phyloP scores from a whole-genome alignment of 2,113 vertebrate genomes.

The Promerops cafer region DNA sequence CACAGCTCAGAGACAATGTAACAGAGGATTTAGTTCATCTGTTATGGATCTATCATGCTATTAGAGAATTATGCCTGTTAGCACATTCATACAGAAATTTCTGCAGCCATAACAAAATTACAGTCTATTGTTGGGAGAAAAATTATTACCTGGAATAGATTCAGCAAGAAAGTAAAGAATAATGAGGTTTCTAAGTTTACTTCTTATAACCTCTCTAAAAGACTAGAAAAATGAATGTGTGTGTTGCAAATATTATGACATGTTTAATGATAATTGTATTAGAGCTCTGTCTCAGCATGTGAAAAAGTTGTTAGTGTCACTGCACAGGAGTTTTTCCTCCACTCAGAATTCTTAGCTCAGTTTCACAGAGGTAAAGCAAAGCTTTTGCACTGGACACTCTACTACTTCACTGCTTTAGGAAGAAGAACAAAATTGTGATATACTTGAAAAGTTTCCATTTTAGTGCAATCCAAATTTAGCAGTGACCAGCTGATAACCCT shows the following conservation, averaged over 20 bases:
- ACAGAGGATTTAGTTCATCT: not conserved
- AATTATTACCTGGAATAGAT: not conserved
- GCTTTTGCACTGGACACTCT: not conserved
- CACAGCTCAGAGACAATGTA: not conserved
- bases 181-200: not conserved
- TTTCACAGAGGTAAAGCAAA: not conserved
- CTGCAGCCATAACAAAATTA: not conserved
- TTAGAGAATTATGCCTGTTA: not conserved
- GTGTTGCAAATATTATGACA: not conserved
- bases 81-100: not conserved
- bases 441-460: not conserved
- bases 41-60: not conserved
- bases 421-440: not conserved
- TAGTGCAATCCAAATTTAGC: not conserved
- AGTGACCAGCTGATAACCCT: not conserved
- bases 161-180: not conserved
- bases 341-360: not conserved
- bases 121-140: not conserved
- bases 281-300: not conserved
- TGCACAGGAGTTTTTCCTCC: not conserved
- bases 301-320: not conserved
- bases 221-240: not conserved
- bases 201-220: not conserved
- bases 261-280: not conserved
- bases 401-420: not conserved